phyloP scores from a whole-genome alignment of 2,113 vertebrate genomes.

The Lamprologus ornatipinnis region DNA sequence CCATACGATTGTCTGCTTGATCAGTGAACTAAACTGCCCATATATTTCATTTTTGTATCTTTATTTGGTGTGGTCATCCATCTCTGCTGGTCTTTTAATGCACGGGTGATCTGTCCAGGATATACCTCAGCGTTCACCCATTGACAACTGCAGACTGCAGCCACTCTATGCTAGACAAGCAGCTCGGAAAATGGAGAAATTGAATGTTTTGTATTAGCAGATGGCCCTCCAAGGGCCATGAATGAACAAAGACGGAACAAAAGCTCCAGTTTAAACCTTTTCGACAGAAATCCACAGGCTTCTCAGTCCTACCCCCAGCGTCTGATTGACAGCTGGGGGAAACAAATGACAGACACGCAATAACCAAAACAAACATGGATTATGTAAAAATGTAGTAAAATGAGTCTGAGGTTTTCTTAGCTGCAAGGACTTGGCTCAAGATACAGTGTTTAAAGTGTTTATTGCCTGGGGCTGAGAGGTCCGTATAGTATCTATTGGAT shows the following conservation, averaged over 20 bases:
- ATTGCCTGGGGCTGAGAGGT: background rate
- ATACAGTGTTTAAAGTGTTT: background rate
- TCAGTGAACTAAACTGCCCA: background rate
- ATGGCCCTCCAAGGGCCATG: background rate
- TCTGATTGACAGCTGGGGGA: background rate
- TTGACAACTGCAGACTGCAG: background rate
- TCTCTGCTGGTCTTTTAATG: background rate
- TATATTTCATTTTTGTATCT: background rate
- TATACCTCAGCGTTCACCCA: background rate
- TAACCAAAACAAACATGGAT: background rate
- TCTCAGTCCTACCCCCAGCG: background rate
- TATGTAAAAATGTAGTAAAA: background rate
- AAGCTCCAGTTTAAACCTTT: background rate
- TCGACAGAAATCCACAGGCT: background rate
- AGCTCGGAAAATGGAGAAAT: background rate
- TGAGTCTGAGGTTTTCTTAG: background rate
- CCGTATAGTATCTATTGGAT: background rate
- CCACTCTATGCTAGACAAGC: background rate
- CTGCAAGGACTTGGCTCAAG: background rate
- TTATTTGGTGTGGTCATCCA: background rate
- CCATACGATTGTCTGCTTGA: background rate
- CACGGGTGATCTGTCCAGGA: background rate
- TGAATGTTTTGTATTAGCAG: background rate
- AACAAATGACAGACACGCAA: background rate
- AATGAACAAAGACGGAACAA: background rate